Evolutionary conservation across 2,888 invertebrate genomes (phyloP).

Genomic region (Biston betularia): DNA sequence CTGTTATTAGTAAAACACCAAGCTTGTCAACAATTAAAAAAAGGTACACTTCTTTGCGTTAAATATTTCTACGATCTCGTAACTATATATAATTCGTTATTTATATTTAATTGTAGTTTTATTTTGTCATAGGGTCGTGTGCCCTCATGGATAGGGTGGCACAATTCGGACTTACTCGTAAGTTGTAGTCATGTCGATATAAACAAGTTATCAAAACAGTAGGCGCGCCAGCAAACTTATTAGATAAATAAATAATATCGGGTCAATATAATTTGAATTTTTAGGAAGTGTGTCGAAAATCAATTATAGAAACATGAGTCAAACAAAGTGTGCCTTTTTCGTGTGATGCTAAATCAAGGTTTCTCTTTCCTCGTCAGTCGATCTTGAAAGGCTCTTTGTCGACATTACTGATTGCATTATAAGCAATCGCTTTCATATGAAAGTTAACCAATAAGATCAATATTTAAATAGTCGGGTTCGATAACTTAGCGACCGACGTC

Average conservation of each 20-base stretch:
- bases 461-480: constrained; percentile 33
- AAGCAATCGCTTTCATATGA: constrained; percentile 36
- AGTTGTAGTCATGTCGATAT: not conserved
- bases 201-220: constrained; percentile 6
- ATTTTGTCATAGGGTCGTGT: no score
- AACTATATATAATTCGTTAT: no score
- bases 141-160: no score
- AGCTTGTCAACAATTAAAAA: no score
- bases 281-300: constrained; percentile 45
- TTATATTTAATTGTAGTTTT: no score
- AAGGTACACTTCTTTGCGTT: no score
- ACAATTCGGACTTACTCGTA: not conserved
- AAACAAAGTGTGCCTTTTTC: constrained; percentile 30
- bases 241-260: constrained; percentile 32
- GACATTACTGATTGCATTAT: constrained; percentile 35
- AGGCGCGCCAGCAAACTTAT: constrained; percentile 33
- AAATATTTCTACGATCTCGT: no score
- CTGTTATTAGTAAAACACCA: no score
- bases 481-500: constrained; percentile 6
- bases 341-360: constrained; percentile 33
- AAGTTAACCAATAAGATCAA: constrained; percentile 41
- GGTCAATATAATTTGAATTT: constrained; percentile 35
- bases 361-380: constrained; percentile 29
- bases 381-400: constrained; percentile 47
- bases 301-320: constrained; percentile 53